Base-by-base conservation (phyloP, 2,888 invertebrate genomes). In the Andrena dorsata region DNA sequence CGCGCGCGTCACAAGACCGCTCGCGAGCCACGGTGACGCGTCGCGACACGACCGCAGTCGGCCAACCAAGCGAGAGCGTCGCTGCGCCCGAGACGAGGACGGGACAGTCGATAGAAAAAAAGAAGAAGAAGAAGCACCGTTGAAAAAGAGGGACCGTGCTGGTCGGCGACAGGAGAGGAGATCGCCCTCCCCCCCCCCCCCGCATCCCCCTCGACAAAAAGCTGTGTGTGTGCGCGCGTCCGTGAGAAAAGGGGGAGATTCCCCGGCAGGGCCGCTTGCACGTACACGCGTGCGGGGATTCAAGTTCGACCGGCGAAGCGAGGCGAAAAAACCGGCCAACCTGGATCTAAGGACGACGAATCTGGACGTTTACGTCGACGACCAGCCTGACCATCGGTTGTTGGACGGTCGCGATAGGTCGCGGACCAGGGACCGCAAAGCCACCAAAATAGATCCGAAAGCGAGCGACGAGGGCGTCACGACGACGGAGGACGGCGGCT, bases 311-410 rank as follows among this genome's bases (percentile, higher is more conserved):
- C 51, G 51, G 51, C 7, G 20, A 26, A 49, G 58, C 28, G 20
- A 60, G 26, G 20, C n/a, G 20, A 10, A 26, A 56, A 79, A 66
- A 47, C n/a, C 68, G 30, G 71, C 69, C 81, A 85, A 73, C 65
- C 85, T 85, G 85, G 85, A 85, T 85, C 83, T 85, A 71, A 76
- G 81, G 58, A 83, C 75, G 80, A 80, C 82, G 28, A 79, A 79
- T 70, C 58, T 70, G 65, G 75, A 75, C 74, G 53, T 66, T 30
- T 76, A 63, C 81, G 81, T 63, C 20, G 65, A 65, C 73, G 74
- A 79, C 41, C 41, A 41, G 20, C 63, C 64, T 10, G 80, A 72
- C 68, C 64, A 71, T 70, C 69, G 69, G 47, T 3, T 75, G 26
- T 77, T 61, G 41, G 51, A 75, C 47, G 51, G 35, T 51, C 76